Conservation (phyloP, 2,113 vertebrate species). For the Nothobranchius kuhntae region DNA sequence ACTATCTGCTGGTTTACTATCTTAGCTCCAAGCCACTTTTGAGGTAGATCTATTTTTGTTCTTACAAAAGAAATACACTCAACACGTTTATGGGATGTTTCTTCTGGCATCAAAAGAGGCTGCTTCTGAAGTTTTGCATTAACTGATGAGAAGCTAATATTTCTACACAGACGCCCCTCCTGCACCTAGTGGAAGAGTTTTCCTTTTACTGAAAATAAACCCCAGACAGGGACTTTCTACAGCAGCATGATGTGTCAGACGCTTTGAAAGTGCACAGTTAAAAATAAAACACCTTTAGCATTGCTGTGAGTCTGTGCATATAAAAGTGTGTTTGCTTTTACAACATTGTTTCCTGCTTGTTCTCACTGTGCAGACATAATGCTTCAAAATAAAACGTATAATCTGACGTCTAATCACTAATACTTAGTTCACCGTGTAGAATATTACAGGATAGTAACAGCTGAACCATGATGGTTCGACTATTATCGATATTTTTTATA, state of each 20-base stretch:
- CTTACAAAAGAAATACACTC: background rate
- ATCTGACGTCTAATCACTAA: conserved; percentile 44
- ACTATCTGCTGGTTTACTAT: conserved; percentile 22
- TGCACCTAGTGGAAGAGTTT: background rate
- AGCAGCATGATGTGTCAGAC: conserved; percentile 29
- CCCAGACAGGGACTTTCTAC: conserved; percentile 25
- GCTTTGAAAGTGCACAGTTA: conserved; percentile 28
- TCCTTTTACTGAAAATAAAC: conserved; percentile 26
- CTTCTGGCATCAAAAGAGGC: background rate
- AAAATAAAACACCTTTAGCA: conserved; percentile 36
- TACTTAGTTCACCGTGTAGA: too few relatives aligned
- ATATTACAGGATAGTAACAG: too few relatives aligned
- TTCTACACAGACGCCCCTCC: background rate
- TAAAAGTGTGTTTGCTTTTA: too few relatives aligned
- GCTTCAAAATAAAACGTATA: conserved; percentile 44
- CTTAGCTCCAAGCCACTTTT: background rate
- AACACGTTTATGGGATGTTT: conserved; percentile 21
- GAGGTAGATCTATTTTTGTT: conserved; percentile 13
- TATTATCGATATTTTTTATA: too few relatives aligned
- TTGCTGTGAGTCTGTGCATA: conserved; percentile 8
- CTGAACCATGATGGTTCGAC: too few relatives aligned
- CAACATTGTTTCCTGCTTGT: background rate
- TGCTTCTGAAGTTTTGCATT: conserved; percentile 1
- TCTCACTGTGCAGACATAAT: conserved; percentile 28
- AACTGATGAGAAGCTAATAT: conserved; percentile 6